Evolutionary conservation across 2,113 vertebrate genomes (phyloP).

Genomic region (Narcine bancroftii): DNA sequence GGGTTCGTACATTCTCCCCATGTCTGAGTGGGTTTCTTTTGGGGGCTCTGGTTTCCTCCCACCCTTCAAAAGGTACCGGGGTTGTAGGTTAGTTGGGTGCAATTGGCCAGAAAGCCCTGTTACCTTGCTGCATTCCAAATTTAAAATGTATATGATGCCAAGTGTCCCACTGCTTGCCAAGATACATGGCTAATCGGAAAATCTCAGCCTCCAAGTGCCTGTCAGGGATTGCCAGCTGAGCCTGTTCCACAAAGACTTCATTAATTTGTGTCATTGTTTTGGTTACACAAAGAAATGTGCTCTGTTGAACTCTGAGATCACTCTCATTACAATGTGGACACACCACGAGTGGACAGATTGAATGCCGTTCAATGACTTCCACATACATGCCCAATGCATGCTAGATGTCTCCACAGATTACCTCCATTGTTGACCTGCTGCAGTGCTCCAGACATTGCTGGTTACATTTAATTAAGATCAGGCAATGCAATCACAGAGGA

Average conservation of each 20-base stretch:
- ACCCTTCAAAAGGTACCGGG: no score
- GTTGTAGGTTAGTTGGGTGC: no score
- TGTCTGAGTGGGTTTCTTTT: no score
- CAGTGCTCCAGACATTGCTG: not conserved
- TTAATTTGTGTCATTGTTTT: not conserved
- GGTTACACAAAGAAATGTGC: not conserved
- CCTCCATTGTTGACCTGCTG: conserved; percentile 3
- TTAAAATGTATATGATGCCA: no score
- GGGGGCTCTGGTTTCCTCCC: no score
- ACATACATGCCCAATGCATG: not conserved
- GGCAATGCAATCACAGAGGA: conserved; percentile 20
- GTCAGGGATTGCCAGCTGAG: not conserved
- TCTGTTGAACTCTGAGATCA: not conserved
- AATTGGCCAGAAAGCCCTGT: no score
- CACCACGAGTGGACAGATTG: not conserved
- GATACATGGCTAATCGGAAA: not conserved
- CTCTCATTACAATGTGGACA: not conserved
- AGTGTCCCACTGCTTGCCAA: not conserved
- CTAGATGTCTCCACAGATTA: not conserved
- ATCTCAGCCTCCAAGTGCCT: not conserved
- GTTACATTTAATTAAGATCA: not conserved
- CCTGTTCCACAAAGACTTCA: not conserved
- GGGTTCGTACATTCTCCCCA: not conserved
- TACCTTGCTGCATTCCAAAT: no score
- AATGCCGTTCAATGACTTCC: not conserved